Evolutionary conservation across 2,888 invertebrate species (phyloP).

Genomic region (Trissoscelio sp.): DNA sequence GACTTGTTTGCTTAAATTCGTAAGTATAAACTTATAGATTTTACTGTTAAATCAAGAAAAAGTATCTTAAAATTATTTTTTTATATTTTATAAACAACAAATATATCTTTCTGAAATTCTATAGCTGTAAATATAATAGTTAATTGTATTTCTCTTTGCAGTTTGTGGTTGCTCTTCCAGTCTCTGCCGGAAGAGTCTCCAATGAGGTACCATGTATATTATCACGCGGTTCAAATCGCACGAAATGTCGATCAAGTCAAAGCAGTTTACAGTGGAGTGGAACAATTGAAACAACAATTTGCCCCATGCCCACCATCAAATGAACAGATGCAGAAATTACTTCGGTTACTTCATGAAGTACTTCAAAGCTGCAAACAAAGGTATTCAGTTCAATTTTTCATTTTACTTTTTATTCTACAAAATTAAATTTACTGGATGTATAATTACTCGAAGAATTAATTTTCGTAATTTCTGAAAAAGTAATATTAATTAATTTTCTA

Average conservation of each 20-base stretch:
- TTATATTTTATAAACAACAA: neutral
- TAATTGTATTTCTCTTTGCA: too few relatives aligned
- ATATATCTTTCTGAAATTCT: too few relatives aligned
- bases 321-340: conserved; percentile 95
- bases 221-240: conserved; percentile 94
- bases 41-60: too few relatives aligned
- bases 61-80: neutral
- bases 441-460: too few relatives aligned
- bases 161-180: conserved; percentile 96
- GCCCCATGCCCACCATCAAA: conserved; percentile 91
- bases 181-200: conserved; percentile 93
- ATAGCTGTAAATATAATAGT: too few relatives aligned
- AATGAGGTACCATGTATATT: conserved; percentile 96
- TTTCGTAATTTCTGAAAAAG: too few relatives aligned
- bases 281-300: conserved; percentile 92
- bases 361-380: conserved; percentile 93
- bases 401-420: too few relatives aligned
- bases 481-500: too few relatives aligned
- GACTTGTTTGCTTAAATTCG: conserved; percentile 93
- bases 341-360: conserved; percentile 94
- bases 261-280: conserved; percentile 93
- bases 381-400: too few relatives aligned
- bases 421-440: too few relatives aligned
- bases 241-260: conserved; percentile 93
- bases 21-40: conserved; percentile 84